Percentiles rank a stretch among this genome's conserved stretches.
Conservation (phyloP, 2,888 invertebrate genomes). For the Hirtodrosophila duncani region DNA sequence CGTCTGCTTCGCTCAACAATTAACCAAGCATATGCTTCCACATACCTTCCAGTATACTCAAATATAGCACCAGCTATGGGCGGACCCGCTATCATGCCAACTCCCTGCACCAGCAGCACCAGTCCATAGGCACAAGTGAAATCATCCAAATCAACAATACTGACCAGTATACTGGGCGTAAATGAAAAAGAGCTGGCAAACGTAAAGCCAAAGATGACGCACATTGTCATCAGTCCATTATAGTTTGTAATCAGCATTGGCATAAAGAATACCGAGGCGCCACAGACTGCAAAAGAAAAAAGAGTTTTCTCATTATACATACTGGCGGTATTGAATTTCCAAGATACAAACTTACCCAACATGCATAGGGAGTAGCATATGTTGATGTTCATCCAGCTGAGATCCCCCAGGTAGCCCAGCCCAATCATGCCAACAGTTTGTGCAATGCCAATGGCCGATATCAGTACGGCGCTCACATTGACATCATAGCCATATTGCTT, state of each 20-base stretch:
- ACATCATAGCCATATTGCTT: conserved; percentile 84
- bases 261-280: conserved; percentile 76
- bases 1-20: no score
- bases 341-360: conserved; percentile 75
- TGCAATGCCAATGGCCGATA: conserved; percentile 92
- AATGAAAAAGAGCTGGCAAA: conserved; percentile 95
- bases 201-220: conserved; percentile 89
- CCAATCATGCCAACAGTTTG: conserved; percentile 94
- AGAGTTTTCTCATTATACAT: background rate
- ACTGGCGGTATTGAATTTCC: no score
- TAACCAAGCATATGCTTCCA: no score
- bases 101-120: conserved; percentile 91
- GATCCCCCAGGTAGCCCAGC: conserved; percentile 93
- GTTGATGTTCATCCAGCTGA: conserved; percentile 88
- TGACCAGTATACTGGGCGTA: conserved; percentile 92
- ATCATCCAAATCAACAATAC: conserved; percentile 91
- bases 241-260: conserved; percentile 73
- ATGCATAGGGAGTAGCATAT: conserved; percentile 90
- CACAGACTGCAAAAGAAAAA: conserved; percentile 68
- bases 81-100: conserved; percentile 94
- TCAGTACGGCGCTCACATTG: conserved; percentile 86
- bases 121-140: conserved; percentile 96
- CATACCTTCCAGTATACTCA: conserved; percentile 74
- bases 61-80: conserved; percentile 88
- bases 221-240: conserved; percentile 71